These are phyloP conservation scores for Microtus pennsylvanicus DNA, from an alignment of 2,113 vertebrate genomes.

Conservation along the genomic window DNA sequence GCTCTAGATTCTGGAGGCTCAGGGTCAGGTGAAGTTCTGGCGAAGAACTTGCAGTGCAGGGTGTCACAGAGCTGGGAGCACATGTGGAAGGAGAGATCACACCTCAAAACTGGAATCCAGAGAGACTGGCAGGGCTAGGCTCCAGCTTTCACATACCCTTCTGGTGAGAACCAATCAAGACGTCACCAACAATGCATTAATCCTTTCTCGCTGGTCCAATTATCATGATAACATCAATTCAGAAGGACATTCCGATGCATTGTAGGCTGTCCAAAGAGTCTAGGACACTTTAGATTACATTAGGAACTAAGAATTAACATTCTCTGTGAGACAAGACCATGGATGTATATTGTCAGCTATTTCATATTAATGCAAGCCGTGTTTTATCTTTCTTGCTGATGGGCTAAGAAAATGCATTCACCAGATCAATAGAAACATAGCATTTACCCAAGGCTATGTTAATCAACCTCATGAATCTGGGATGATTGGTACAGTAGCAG, in stretches of 20 bases:
- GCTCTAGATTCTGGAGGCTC: background rate
- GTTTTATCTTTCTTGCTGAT: slow-evolving; percentile 61
- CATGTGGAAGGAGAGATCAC: background rate
- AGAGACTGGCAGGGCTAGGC: background rate
- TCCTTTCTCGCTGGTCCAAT: background rate
- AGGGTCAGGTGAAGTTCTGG: background rate
- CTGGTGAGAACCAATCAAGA: background rate
- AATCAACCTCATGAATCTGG: background rate
- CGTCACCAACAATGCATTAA: background rate
- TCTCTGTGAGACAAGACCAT: background rate
- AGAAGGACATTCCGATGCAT: background rate
- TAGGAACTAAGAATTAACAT: slow-evolving; percentile 29
- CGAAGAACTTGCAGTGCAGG: background rate
- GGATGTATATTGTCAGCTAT: background rate
- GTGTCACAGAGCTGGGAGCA: background rate
- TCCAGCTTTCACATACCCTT: too few relatives aligned
- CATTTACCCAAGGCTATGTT: slow-evolving; percentile 41
- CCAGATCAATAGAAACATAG: slow-evolving; percentile 38
- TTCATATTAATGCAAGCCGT: slow-evolving; percentile 18
- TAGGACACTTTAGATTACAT: background rate
- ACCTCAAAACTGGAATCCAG: background rate
- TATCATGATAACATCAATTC: background rate
- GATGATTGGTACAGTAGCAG: background rate
- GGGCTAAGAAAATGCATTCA: slow-evolving; percentile 18
- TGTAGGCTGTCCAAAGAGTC: background rate